Evolutionary conservation across 2,113 vertebrate species (phyloP).

Genomic region (Coptodon bakossiorum): DNA sequence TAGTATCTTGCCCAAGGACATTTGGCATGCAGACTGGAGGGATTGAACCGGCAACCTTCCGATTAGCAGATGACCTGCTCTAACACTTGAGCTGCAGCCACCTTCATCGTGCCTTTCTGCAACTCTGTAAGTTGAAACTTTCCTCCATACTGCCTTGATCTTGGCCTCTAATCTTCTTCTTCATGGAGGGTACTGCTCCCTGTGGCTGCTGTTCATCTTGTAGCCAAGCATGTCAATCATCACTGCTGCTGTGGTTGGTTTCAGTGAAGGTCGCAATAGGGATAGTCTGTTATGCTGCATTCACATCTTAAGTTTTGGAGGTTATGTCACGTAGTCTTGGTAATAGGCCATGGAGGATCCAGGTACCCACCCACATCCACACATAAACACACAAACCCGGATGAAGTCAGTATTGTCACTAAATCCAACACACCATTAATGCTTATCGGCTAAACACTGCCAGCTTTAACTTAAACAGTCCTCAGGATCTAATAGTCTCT

Average conservation of each 20-base stretch:
- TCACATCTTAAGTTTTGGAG: not conserved
- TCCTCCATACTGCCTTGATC: not conserved
- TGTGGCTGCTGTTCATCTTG: not conserved
- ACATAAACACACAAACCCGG: not conserved
- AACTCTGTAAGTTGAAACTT: not conserved
- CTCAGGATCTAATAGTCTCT: constrained; percentile 69
- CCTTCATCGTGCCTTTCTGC: not conserved
- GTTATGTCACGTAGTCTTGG: not conserved
- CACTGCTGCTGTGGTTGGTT: not conserved
- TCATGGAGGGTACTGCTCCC: not conserved
- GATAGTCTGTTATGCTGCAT: not conserved
- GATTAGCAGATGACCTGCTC: not conserved
- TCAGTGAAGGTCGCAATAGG: not conserved
- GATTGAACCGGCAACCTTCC: fast-evolving
- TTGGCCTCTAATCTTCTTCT: not conserved
- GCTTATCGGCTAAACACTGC: constrained; percentile 49
- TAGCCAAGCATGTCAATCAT: not conserved
- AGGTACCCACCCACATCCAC: not conserved
- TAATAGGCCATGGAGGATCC: not conserved
- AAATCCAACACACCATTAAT: constrained; percentile 68
- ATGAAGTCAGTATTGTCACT: not conserved
- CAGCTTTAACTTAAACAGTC: constrained; percentile 53
- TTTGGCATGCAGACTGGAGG: not conserved
- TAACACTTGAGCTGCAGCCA: not conserved
- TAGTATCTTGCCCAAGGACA: not conserved